Evolutionary conservation across 2,797 vertebrate species (phyloP).

Genomic region (Cuculus canorus): DNA sequence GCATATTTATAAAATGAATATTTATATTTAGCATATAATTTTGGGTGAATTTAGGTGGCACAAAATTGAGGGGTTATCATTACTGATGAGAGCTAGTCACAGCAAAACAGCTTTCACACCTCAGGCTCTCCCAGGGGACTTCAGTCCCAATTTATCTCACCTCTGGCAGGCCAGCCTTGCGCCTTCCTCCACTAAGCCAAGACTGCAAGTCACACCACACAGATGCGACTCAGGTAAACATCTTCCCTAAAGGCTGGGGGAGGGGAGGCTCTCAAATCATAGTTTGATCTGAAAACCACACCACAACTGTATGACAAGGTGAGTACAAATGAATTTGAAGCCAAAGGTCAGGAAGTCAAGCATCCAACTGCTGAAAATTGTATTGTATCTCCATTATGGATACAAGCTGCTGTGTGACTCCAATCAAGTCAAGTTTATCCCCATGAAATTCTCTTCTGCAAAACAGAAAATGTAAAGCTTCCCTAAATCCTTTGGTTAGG

Average conservation of each 20-base stretch:
- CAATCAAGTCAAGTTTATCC: background rate
- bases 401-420: background rate
- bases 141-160: conserved; percentile 59
- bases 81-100: conserved; percentile 68
- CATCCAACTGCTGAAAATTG: background rate
- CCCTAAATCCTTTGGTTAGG: background rate
- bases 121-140: conserved; percentile 49
- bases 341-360: background rate
- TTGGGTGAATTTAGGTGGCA: conserved; percentile 72
- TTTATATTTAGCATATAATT: conserved; percentile 82
- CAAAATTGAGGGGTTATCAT: conserved; percentile 71
- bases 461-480: background rate
- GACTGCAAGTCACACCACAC: conserved; percentile 1
- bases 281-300: background rate
- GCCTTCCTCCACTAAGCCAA: conserved; percentile 39
- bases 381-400: background rate
- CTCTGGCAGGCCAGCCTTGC: conserved; percentile 50
- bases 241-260: conserved; percentile 31
- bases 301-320: background rate
- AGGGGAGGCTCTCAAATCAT: background rate
- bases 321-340: background rate
- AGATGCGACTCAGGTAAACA: background rate
- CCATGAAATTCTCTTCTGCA: background rate
- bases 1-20: conserved; percentile 87
- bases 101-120: conserved; percentile 62